Evolutionary conservation across 2,113 vertebrate species (phyloP).

Genomic region (Zeus faber): DNA sequence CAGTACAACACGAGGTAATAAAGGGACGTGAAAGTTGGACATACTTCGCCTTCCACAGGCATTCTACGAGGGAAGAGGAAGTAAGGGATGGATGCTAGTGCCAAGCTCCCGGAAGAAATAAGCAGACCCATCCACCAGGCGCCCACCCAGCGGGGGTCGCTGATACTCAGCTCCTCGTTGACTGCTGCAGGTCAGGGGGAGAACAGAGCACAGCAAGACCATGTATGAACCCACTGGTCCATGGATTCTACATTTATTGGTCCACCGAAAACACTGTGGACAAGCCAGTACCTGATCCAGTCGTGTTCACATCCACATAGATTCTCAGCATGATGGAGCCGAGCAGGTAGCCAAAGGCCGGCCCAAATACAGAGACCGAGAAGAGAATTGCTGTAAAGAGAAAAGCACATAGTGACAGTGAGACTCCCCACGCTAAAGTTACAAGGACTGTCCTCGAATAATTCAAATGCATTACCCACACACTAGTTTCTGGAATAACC

Average conservation of each 20-base stretch:
- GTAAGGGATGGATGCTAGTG: slow-evolving; percentile 87
- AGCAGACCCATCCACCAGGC: slow-evolving; percentile 98
- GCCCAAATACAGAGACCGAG: slow-evolving; percentile 88
- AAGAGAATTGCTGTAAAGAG: slow-evolving; percentile 88
- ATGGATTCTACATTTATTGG: no score
- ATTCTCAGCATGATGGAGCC: slow-evolving; percentile 84
- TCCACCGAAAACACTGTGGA: no score
- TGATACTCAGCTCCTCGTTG: slow-evolving; percentile 65
- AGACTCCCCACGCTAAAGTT: no score
- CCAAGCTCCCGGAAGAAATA: slow-evolving; percentile 77
- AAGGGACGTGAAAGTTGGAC: not conserved
- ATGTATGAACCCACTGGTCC: no score
- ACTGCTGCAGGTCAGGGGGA: slow-evolving; percentile 28
- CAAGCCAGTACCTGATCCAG: slow-evolving; percentile 75
- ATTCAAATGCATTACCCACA: no score
- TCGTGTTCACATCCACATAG: slow-evolving; percentile 87
- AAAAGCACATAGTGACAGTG: slow-evolving; percentile 6
- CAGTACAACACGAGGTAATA: slow-evolving; percentile 22
- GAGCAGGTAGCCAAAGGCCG: slow-evolving; percentile 88
- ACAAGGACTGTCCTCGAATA: no score
- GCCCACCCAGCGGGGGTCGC: slow-evolving; percentile 91
- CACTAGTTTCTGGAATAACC: no score
- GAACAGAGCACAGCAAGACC: not conserved
- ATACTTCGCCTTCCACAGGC: slow-evolving; percentile 48
- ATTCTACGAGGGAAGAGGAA: slow-evolving; percentile 89